These are phyloP conservation scores for Ips typographus DNA, from an alignment of 1,140 invertebrate species.

Conservation along the genomic window DNA sequence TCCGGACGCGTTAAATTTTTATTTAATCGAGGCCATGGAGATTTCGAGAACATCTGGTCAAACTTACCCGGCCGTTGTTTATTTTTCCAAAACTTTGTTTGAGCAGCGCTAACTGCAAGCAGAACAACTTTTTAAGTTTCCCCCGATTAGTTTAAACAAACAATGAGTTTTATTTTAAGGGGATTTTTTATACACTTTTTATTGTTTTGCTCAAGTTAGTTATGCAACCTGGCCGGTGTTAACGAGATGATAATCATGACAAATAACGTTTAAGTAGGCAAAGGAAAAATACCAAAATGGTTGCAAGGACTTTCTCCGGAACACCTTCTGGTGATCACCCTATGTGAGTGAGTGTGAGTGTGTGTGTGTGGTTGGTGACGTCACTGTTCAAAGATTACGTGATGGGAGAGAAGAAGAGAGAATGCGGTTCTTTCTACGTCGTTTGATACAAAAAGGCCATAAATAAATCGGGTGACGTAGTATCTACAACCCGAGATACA, in stretches of 20 bases:
- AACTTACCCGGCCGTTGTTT: conserved; percentile 18
- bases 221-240: no score
- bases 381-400: no score
- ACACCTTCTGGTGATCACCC: no score
- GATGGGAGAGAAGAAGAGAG: no score
- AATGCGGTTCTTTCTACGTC: neutral
- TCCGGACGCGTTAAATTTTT: no score
- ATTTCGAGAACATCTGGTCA: conserved; percentile 21
- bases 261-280: no score
- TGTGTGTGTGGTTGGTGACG: no score
- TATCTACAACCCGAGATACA: conserved; percentile 25
- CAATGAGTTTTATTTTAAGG: conserved; percentile 15
- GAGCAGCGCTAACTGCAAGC: conserved; percentile 12
- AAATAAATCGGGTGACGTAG: conserved; percentile 29
- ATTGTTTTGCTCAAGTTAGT: no score
- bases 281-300: no score
- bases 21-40: conserved; percentile 11
- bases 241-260: no score
- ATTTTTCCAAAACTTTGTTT: conserved; percentile 17
- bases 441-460: conserved; percentile 21
- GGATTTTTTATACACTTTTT: neutral
- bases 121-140: conserved; percentile 19
- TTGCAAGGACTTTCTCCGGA: no score
- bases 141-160: conserved; percentile 16
- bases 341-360: no score